phyloP scores from a whole-genome alignment of 1,140 invertebrate species.

The Drosophila baimaii region DNA sequence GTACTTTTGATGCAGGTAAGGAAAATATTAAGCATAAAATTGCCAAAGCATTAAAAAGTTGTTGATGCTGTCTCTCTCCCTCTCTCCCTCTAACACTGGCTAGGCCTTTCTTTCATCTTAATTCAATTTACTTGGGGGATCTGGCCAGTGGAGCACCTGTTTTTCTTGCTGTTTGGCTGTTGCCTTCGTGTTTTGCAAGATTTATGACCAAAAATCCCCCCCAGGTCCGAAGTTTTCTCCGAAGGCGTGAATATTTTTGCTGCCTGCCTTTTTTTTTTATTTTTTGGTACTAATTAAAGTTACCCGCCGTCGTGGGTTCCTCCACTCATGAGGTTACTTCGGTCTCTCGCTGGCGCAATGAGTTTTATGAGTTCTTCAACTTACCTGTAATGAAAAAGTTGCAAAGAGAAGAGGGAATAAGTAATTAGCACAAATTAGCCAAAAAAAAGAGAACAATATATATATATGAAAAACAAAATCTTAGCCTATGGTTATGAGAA shows the following conservation, averaged over 20 bases:
- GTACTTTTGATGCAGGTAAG: conserved; percentile 57
- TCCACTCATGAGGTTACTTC: conserved; percentile 44
- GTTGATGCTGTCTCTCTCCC: neutral
- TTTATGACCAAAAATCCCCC: conserved; percentile 54
- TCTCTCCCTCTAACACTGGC: conserved; percentile 30
- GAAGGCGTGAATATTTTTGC: conserved; percentile 67
- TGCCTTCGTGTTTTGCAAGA: conserved; percentile 54
- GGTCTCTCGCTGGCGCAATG: conserved; percentile 41
- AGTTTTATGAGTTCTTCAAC: conserved; percentile 64
- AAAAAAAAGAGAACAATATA: conserved; percentile 24
- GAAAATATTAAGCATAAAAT: conserved; percentile 67
- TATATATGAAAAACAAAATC: conserved; percentile 10
- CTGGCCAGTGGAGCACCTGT: conserved; percentile 59
- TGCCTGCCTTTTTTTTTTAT: neutral
- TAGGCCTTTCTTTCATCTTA: conserved; percentile 77
- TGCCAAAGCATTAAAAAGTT: conserved; percentile 73
- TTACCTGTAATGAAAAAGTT: conserved; percentile 76
- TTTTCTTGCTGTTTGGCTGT: conserved; percentile 40
- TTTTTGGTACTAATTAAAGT: conserved; percentile 68
- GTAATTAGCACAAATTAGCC: conserved; percentile 76
- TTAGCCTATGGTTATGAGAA: conserved; percentile 54
- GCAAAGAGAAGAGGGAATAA: conserved; percentile 55
- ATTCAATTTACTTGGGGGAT: conserved; percentile 70
- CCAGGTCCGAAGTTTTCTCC: conserved; percentile 32
- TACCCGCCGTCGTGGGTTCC: conserved; percentile 23